Evolutionary conservation across 2,113 vertebrate species (phyloP).

Genomic region (Bubo scandiacus): DNA sequence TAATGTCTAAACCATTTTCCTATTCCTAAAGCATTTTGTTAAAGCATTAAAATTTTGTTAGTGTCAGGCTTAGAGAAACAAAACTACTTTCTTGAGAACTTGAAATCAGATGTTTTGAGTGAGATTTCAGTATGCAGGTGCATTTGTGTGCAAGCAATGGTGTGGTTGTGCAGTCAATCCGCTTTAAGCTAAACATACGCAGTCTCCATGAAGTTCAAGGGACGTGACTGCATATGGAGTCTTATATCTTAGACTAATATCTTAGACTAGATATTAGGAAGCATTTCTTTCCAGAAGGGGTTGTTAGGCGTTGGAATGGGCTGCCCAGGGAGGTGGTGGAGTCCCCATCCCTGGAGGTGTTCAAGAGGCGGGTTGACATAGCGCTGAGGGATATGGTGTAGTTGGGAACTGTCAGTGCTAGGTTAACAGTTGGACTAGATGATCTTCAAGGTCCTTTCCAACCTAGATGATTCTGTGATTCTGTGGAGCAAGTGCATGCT

Average conservation of each 20-base stretch:
- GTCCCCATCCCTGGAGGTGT: too few relatives aligned
- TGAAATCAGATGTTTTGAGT: background rate
- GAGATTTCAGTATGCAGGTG: background rate
- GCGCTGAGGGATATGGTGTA: too few relatives aligned
- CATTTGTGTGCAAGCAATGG: background rate
- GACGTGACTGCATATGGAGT: background rate
- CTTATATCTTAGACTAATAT: too few relatives aligned
- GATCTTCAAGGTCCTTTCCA: too few relatives aligned
- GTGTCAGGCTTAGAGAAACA: background rate
- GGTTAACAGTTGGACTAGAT: too few relatives aligned
- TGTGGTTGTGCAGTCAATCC: background rate
- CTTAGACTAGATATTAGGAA: too few relatives aligned
- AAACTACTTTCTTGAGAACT: background rate
- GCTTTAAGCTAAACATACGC: accelerated
- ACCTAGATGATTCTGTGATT: too few relatives aligned
- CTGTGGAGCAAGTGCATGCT: background rate
- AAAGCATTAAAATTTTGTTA: background rate
- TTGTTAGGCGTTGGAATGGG: too few relatives aligned
- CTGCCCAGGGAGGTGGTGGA: too few relatives aligned
- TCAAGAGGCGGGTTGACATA: too few relatives aligned
- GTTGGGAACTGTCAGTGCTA: too few relatives aligned
- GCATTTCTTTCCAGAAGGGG: too few relatives aligned
- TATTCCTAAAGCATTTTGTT: background rate
- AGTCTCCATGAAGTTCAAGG: background rate
- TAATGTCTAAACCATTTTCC: background rate